Evolutionary conservation across 2,113 vertebrate genomes (phyloP).

Genomic region (Xenopus borealis): DNA sequence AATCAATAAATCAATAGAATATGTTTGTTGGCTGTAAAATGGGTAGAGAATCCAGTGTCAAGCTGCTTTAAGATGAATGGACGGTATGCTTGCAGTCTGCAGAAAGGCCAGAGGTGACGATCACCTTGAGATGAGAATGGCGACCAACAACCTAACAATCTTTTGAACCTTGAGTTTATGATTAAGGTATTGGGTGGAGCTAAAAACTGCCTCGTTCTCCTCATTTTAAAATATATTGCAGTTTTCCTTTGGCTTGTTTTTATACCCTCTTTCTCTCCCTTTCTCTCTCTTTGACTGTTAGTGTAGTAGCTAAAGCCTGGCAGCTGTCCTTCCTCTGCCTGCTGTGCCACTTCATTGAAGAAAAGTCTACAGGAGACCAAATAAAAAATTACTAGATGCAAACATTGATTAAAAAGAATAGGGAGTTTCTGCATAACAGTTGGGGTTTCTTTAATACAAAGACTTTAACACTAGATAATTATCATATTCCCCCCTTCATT

Average conservation of each 20-base stretch:
- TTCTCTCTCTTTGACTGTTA: conserved; percentile 23
- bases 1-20: conserved; percentile 98
- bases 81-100: conserved; percentile 73
- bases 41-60: conserved; percentile 85
- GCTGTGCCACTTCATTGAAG: conserved; percentile 84
- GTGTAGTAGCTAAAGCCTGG: conserved; percentile 44
- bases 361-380: conserved; percentile 62
- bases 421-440: conserved; percentile 76
- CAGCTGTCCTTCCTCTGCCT: conserved; percentile 58
- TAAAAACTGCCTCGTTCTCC: conserved; percentile 53
- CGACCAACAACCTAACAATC: conserved; percentile 61
- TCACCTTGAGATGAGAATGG: conserved; percentile 75
- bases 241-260: conserved; percentile 44
- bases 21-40: conserved; percentile 93
- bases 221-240: conserved; percentile 11
- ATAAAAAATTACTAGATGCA: conserved; percentile 77
- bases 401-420: conserved; percentile 78
- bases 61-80: conserved; percentile 89
- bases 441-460: conserved; percentile 74
- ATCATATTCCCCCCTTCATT: conserved; percentile 53
- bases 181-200: conserved; percentile 64
- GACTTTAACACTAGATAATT: conserved; percentile 61
- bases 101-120: conserved; percentile 73
- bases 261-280: no score
- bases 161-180: conserved; percentile 71